phyloP scores from a whole-genome alignment of 2,888 invertebrate species.

The Metopia argyrocephala region DNA sequence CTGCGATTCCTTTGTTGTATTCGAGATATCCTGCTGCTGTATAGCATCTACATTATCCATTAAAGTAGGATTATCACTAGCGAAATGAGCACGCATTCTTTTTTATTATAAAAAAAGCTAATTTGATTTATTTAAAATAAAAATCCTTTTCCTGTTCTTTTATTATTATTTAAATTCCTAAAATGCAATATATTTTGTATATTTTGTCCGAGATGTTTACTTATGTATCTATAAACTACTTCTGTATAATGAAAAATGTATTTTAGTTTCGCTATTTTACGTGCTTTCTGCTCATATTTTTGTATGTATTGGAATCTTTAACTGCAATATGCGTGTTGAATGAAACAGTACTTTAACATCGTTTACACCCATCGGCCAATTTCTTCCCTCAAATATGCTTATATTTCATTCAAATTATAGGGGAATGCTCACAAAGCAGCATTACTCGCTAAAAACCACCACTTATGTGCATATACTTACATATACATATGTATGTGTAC shows the following conservation, averaged over 20 bases:
- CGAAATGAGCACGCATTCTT: constrained; percentile 75
- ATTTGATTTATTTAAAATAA: constrained; percentile 4
- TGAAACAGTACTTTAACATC: neutral
- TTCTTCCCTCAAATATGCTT: constrained; percentile 25
- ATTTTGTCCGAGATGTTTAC: constrained; percentile 37
- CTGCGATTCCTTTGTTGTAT: constrained; percentile 40
- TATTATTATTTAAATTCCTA: constrained; percentile 24
- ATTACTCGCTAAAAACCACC: neutral
- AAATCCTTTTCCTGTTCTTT: neutral
- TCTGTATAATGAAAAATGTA: constrained; percentile 48
- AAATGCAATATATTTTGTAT: constrained; percentile 27
- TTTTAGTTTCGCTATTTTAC: constrained; percentile 19
- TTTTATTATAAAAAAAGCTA: constrained; percentile 24
- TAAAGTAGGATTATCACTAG: constrained; percentile 67
- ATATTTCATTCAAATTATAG: no score
- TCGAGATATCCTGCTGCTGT: constrained; percentile 24
- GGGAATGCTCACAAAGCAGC: constrained; percentile 22
- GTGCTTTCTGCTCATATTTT: constrained; percentile 12
- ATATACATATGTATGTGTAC: no score
- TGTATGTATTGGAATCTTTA: constrained; percentile 48
- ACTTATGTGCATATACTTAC: no score
- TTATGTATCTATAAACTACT: constrained; percentile 64
- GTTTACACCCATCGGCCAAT: neutral
- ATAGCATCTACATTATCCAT: constrained; percentile 46
- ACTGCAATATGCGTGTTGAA: constrained; percentile 47